Evolutionary conservation across 2,113 vertebrate species (phyloP), one percentile per base, ranked within the genome.

Genomic region (Cryptotis parvus): DNA sequence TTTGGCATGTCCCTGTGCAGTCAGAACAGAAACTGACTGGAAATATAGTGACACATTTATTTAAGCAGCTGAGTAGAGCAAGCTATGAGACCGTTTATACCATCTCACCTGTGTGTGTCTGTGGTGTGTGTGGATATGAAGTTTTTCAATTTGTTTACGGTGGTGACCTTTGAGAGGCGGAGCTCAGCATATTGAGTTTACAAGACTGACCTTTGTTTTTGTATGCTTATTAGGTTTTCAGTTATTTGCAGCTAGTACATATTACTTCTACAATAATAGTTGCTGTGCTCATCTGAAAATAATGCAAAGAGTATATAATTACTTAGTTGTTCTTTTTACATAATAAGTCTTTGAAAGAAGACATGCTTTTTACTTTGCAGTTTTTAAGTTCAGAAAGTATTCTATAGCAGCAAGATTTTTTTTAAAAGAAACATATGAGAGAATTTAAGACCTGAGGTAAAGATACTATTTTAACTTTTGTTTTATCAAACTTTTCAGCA

Each of bases 401-500:
- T 68, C 35, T 43, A 15, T 0, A 8, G 10, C 1, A 92, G 0
- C 55, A 66, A 91, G 78, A 29, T 15, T 9, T 41, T 43, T 4
- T 88, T 84, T 24, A 27, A 69, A 49, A 88, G 84, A 70, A 88
- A 70, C 26, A 77, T 37, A 26, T 65, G 37, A 39, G 81, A 74
- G 52, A 87, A 81, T n/a, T 52, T 77, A 87, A 94, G 83, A 39
- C 72, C 31, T 78, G 20, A 35, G 9, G 66, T 31, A 63, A 88
- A 87, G 74, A 74, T 31, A 29, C 63, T 82, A 6, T 58, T 24
- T 81, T 96, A 89, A 94, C 86, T 4, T n/a, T 0, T 96, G 58
- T 79, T 92, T 94, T 87, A 52, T 90, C 92, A 75, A 91, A 94
- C 49, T 96, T 98, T 98, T 92, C 96, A 98, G 98, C 96, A 95